phyloP scores from a whole-genome alignment of 2,113 vertebrate genomes.

The Chloropsis hardwickii region DNA sequence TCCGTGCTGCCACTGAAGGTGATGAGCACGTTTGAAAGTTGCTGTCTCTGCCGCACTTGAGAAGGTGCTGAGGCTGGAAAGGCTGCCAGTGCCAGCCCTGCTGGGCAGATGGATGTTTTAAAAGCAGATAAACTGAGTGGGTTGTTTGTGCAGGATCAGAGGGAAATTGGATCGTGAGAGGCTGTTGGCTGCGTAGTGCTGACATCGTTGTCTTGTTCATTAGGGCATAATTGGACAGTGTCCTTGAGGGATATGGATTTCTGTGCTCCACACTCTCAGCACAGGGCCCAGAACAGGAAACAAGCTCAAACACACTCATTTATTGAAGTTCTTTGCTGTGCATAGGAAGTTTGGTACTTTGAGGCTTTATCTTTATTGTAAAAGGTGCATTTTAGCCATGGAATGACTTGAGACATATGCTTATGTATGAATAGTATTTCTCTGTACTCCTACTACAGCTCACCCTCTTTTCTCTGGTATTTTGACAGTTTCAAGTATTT shows the following conservation, averaged over 20 bases:
- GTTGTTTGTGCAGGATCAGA: background rate
- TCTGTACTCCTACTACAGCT: background rate
- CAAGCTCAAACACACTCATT: background rate
- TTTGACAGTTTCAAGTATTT: background rate
- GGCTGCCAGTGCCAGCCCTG: background rate
- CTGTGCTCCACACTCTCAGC: background rate
- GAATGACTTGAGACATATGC: background rate
- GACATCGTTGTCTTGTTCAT: background rate
- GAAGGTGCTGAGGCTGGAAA: background rate
- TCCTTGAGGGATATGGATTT: background rate
- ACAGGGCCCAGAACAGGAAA: background rate
- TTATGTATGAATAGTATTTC: background rate
- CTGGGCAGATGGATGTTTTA: background rate
- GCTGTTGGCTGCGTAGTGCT: background rate
- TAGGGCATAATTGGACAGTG: background rate
- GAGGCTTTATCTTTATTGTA: background rate
- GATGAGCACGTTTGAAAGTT: background rate
- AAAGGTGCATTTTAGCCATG: background rate
- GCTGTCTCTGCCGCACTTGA: background rate
- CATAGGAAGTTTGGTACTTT: background rate
- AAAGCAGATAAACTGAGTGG: background rate
- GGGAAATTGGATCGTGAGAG: background rate
- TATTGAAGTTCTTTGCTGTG: background rate
- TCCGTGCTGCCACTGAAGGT: background rate
- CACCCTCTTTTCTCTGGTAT: background rate